Evolutionary conservation across 2,888 invertebrate species (phyloP), one percentile per base, ranked within the genome.

Genomic region (Leuctra nigra): DNA sequence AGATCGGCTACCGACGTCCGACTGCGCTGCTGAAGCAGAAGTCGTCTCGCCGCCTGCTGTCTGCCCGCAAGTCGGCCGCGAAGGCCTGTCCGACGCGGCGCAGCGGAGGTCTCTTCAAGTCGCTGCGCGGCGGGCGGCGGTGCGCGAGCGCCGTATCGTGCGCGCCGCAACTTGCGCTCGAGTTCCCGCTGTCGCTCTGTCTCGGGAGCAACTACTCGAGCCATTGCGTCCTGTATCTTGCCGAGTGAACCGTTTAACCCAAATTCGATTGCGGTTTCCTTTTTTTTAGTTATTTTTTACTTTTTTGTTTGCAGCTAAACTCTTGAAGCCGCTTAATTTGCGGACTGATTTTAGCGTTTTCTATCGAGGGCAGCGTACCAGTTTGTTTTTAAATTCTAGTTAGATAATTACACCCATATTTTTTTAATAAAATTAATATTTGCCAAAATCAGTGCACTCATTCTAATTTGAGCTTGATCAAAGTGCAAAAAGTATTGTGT

Each of bases 121-220:
- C 54, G 59, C 60, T 60, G 61, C 61, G 60, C 59, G 53, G 59
- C 52, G 39, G 59, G 58, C 56, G 63, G 61, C 60, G 63, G 55
- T 9, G 20, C 33, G 16, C 18, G 9, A n/a, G 20, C 4, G 7
- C 33, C 20, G 24, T 20, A n/a, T n/a, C n/a, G 2, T 11, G 50
- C 14, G 46, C 33, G 9, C 39, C 47, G 20, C 66, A 63, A 61
- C 62, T 68, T 63, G 62, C 66, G 61, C 63, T 68, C 62, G 67
- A 70, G 64, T 66, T 69, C 63, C 66, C 65, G 47, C 61, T 68
- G 61, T 66, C 66, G 62, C 63, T 81, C 70, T 81, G 79, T 63
- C 72, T 82, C 66, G 81, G 82, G 67, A 82, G 81, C 72, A 80
- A 80, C 63, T 82, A 83, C 72, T 82, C 81, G 68, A 81, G 81